These are phyloP conservation scores for Camponotus floridanus DNA, from an alignment of 1,140 invertebrate genomes.

Conservation along the genomic window DNA sequence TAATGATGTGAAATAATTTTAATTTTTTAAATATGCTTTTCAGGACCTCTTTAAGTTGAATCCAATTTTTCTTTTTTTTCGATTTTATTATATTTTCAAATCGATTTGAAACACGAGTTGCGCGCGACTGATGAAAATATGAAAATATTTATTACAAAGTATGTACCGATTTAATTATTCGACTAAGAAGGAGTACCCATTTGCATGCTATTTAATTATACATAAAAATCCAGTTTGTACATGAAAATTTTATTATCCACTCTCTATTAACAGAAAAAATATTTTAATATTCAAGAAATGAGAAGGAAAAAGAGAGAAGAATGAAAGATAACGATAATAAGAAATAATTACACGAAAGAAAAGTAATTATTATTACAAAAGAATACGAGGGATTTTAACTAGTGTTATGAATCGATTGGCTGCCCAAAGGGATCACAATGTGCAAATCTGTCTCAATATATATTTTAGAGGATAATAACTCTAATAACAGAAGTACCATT, in stretches of 20 bases:
- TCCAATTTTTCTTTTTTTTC: background rate
- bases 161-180: background rate
- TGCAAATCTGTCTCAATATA: constrained; percentile 41
- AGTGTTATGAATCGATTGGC: background rate
- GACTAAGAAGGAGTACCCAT: background rate
- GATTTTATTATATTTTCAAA: background rate
- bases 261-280: background rate
- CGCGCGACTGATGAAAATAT: background rate
- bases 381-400: constrained; percentile 36
- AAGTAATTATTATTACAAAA: constrained; percentile 32
- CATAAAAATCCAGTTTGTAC: background rate
- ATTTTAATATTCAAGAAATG: constrained; percentile 21
- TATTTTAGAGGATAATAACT: constrained; percentile 33
- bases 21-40: background rate
- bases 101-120: background rate
- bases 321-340: no score
- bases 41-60: background rate
- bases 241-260: constrained; percentile 5
- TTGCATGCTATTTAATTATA: constrained; percentile 3
- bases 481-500: constrained; percentile 47
- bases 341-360: constrained; percentile 7
- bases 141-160: constrained; percentile 16
- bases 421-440: background rate
- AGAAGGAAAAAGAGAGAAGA: background rate
- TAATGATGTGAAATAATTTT: constrained; percentile 14